phyloP scores from a whole-genome alignment of 2,888 invertebrate species.

The Spicauda simplicius region DNA sequence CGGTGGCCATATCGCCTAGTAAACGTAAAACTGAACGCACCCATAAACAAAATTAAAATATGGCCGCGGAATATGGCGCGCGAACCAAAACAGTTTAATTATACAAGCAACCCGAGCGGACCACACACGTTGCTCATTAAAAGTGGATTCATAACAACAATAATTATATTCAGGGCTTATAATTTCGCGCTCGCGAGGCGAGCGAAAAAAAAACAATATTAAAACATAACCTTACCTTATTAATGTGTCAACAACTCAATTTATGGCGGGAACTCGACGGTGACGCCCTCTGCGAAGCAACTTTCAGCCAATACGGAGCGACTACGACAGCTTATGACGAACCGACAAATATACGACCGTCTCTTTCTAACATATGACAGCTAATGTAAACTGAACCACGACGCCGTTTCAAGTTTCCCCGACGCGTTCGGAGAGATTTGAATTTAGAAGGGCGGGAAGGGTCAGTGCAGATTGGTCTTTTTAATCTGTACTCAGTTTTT shows the following conservation, averaged over 20 bases:
- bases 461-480: conserved; percentile 48
- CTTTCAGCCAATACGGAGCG: conserved; percentile 67
- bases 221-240: conserved; percentile 82
- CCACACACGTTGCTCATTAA: conserved; percentile 82
- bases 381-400: conserved; percentile 34
- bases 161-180: conserved; percentile 79
- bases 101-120: conserved; percentile 63
- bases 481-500: conserved; percentile 42
- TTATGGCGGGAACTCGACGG: conserved; percentile 79
- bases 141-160: conserved; percentile 74
- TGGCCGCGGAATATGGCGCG: conserved; percentile 58
- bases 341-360: conserved; percentile 48
- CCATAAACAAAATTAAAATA: conserved; percentile 69
- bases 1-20: conserved; percentile 40
- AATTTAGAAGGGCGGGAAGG: conserved; percentile 40
- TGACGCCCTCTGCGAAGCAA: conserved; percentile 74
- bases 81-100: conserved; percentile 69
- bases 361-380: conserved; percentile 54
- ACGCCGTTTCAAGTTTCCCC: conserved; percentile 24
- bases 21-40: conserved; percentile 29
- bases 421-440: conserved; percentile 21
- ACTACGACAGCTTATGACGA: conserved; percentile 47
- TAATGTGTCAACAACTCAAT: conserved; percentile 85
- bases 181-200: conserved; percentile 74
- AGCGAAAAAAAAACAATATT: conserved; percentile 70